Evolutionary conservation across 23 tunicate genomes (phyloP).

Genomic region (Corella eumyota): DNA sequence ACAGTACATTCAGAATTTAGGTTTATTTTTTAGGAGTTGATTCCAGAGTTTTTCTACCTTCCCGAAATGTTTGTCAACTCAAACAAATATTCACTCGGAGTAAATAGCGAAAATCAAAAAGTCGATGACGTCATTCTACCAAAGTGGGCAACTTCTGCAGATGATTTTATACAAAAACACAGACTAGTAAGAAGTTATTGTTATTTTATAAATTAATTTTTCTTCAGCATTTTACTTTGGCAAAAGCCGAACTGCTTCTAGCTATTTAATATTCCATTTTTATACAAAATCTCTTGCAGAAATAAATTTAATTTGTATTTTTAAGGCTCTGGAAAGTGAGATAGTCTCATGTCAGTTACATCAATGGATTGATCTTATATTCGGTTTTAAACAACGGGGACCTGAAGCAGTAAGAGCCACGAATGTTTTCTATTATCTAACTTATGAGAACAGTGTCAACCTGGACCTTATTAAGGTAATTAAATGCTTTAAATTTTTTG

Average conservation of each 20-base stretch:
- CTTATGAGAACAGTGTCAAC: slow-evolving; percentile 78
- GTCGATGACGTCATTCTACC: slow-evolving; percentile 85
- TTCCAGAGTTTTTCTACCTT: slow-evolving; percentile 92
- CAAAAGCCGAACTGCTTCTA: no score
- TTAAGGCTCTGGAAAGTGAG: slow-evolving; percentile 90
- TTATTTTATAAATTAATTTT: background rate
- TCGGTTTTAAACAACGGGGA: slow-evolving; percentile 97
- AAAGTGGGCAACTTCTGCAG: slow-evolving; percentile 91
- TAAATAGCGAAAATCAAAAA: slow-evolving; percentile 40
- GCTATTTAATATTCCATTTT: no score
- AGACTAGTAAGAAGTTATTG: slow-evolving; percentile 44
- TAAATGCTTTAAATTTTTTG: background rate
- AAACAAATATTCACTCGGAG: slow-evolving; percentile 71
- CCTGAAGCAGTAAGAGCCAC: slow-evolving; percentile 79
- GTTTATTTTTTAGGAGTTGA: slow-evolving; percentile 92
- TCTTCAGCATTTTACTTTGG: no score
- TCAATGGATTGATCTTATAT: slow-evolving; percentile 96
- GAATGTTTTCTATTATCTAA: slow-evolving; percentile 93
- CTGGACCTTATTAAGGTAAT: slow-evolving; percentile 50
- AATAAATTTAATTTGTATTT: no score
- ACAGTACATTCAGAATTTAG: no score
- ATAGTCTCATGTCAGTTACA: slow-evolving; percentile 91
- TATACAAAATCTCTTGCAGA: no score
- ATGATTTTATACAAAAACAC: slow-evolving; percentile 81
- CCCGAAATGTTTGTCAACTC: slow-evolving; percentile 93